These are phyloP conservation scores for Diplodus sargus DNA, from an alignment of 2,797 vertebrate species.

Conservation along the genomic window DNA sequence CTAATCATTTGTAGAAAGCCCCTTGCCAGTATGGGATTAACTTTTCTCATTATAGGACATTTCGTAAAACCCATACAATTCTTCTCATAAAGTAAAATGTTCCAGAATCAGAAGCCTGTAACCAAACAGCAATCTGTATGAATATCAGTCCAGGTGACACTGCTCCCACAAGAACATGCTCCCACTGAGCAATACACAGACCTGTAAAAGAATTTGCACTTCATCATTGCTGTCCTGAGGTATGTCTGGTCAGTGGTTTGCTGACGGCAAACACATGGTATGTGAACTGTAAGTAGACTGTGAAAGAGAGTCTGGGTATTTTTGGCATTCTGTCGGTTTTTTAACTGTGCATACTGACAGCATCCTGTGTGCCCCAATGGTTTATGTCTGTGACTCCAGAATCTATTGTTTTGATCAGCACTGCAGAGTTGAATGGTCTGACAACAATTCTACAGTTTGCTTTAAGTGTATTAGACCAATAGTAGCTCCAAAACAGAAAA, in stretches of 20 bases:
- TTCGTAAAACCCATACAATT: no score
- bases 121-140: neutral
- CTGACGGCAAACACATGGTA: neutral
- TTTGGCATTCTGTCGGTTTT: slow-evolving; percentile 13
- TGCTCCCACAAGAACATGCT: neutral
- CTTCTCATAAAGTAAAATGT: neutral
- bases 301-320: slow-evolving; percentile 22
- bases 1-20: no score
- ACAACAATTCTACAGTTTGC: neutral
- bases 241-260: slow-evolving; percentile 32
- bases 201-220: slow-evolving; percentile 16
- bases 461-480: neutral
- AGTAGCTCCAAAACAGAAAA: neutral
- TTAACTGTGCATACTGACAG: slow-evolving; percentile 10
- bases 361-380: neutral
- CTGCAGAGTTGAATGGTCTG: neutral
- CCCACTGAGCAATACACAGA: neutral
- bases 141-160: neutral
- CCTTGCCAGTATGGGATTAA: no score
- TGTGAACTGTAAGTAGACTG: slow-evolving; percentile 30
- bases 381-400: neutral
- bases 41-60: no score
- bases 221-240: slow-evolving; percentile 11
- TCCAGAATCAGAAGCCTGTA: neutral
- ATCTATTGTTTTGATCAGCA: neutral